phyloP scores from a whole-genome alignment of 2,113 vertebrate genomes.

The Hypomesus transpacificus region DNA sequence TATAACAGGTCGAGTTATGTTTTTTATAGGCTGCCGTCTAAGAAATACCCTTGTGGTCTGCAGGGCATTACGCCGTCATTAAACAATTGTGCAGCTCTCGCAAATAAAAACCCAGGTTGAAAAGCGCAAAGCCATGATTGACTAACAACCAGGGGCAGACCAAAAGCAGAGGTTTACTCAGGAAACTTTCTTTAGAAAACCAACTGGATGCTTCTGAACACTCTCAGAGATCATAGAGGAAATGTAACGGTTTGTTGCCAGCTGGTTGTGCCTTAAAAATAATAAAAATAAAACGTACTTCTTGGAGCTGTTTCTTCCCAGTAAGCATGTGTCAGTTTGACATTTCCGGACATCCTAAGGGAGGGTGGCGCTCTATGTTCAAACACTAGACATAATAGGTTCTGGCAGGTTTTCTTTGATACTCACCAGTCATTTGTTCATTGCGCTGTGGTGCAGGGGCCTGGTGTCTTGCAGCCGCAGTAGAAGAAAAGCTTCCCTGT shows the following conservation, averaged over 20 bases:
- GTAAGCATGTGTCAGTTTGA: slow-evolving; percentile 2
- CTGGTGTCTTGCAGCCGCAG: no score
- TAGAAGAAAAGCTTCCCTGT: no score
- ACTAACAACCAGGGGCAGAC: no score
- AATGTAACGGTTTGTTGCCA: neutral
- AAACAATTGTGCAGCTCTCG: no score
- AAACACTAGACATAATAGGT: neutral
- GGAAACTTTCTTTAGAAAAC: no score
- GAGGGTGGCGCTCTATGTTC: neutral
- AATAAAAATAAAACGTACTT: neutral
- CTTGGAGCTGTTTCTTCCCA: neutral
- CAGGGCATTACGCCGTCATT: no score
- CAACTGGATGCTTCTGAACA: no score
- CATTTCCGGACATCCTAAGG: neutral
- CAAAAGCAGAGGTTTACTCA: no score
- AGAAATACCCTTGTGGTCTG: no score
- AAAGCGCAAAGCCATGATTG: no score
- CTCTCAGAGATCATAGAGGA: neutral
- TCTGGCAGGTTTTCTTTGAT: neutral
- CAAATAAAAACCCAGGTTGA: no score
- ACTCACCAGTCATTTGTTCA: neutral
- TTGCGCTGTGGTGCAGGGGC: neutral
- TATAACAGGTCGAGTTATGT: neutral
- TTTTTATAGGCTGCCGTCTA: neutral
- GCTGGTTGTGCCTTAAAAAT: neutral